phyloP scores from a whole-genome alignment of 1,140 invertebrate genomes.

The Atta colombica region DNA sequence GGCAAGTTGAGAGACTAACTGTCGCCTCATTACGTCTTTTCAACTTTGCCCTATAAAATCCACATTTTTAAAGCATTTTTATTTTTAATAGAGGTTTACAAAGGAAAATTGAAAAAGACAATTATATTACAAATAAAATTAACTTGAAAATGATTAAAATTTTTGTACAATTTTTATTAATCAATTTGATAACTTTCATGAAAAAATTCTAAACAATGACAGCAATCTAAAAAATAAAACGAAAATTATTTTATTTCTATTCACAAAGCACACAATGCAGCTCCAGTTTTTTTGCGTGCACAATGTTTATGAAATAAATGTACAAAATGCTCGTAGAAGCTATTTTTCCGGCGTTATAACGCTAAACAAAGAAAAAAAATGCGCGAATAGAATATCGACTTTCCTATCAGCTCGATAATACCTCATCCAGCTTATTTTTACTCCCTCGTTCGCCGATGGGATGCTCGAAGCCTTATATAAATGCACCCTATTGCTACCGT shows the following conservation, averaged over 20 bases:
- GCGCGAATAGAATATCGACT: conserved; percentile 31
- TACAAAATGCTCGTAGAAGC: not conserved
- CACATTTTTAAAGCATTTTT: conserved; percentile 6
- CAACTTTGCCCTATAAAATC: not conserved
- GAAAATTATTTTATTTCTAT: conserved; percentile 6
- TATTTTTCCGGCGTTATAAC: not conserved
- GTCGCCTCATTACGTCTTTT: not conserved
- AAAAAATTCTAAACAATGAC: not conserved
- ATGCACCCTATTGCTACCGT: conserved; percentile 74
- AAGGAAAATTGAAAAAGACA: not conserved
- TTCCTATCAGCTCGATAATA: conserved; percentile 66
- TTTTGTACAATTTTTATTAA: not conserved
- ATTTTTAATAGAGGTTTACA: not conserved
- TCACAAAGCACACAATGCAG: not conserved
- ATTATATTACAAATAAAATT: not conserved
- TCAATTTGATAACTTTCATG: no score
- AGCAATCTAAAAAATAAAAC: not conserved
- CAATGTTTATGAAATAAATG: not conserved
- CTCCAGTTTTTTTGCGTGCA: not conserved
- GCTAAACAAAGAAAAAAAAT: not conserved
- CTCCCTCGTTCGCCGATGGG: conserved; percentile 20
- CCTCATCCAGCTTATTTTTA: conserved; percentile 74
- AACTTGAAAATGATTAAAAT: not conserved
- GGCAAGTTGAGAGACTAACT: not conserved
- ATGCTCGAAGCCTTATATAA: conserved; percentile 70